These are phyloP conservation scores for Anoura caudifer DNA, from an alignment of 2,113 vertebrate species.

Conservation along the genomic window DNA sequence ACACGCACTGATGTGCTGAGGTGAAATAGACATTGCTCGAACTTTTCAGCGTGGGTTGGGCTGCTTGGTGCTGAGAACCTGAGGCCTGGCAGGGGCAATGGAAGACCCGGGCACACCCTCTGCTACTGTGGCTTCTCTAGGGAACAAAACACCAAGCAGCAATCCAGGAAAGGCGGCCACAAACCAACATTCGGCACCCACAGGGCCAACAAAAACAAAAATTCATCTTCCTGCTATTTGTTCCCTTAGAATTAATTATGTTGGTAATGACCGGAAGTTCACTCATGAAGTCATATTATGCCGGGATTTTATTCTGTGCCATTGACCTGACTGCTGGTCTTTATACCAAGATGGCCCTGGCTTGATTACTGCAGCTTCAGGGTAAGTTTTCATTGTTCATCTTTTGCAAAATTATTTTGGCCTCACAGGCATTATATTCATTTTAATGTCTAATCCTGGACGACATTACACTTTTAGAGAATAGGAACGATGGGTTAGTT, in stretches of 20 bases:
- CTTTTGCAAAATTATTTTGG: background rate
- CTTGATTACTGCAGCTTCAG: background rate
- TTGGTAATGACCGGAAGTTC: background rate
- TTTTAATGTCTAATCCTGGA: background rate
- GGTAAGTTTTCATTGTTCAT: background rate
- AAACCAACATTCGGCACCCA: background rate
- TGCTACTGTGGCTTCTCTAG: background rate
- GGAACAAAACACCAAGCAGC: background rate
- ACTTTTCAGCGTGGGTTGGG: background rate
- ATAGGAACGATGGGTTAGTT: background rate
- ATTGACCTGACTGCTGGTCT: background rate
- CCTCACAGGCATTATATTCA: background rate
- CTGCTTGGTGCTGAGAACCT: background rate
- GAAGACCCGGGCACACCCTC: no score
- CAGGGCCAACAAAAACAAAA: background rate
- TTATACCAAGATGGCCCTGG: fast-evolving
- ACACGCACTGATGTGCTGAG: background rate
- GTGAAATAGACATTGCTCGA: background rate
- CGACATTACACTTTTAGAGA: background rate
- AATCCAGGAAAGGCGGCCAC: background rate
- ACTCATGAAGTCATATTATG: background rate
- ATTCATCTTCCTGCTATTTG: background rate
- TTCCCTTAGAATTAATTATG: background rate
- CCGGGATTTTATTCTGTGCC: background rate
- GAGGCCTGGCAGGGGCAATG: no score